phyloP scores from a whole-genome alignment of 2,113 vertebrate species.

The Eubucco bourcierii region DNA sequence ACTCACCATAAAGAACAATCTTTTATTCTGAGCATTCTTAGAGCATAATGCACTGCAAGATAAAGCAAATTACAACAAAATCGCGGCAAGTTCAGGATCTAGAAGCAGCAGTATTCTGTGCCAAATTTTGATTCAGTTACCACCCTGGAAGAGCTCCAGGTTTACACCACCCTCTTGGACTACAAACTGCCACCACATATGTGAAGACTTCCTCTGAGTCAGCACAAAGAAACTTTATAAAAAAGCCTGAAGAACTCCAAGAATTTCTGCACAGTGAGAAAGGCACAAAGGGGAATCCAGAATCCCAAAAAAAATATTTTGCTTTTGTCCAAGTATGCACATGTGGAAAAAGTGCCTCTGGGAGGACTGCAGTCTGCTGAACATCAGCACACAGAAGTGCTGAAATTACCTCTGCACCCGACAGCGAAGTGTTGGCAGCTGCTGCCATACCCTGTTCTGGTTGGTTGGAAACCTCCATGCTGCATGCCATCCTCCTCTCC shows the following conservation, averaged over 20 bases:
- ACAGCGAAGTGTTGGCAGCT: background rate
- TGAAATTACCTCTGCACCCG: background rate
- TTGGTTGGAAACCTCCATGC: background rate
- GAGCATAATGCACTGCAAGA: slow-evolving; percentile 3
- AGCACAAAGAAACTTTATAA: background rate
- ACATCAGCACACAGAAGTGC: background rate
- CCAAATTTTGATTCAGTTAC: slow-evolving; percentile 21
- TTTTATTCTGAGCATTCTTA: slow-evolving; percentile 10
- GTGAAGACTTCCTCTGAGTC: background rate
- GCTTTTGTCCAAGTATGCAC: slow-evolving; percentile 20
- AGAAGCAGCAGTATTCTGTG: background rate
- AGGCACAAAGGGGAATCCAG: background rate
- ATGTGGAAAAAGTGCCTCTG: slow-evolving; percentile 26
- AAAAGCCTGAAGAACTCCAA: slow-evolving; percentile 13
- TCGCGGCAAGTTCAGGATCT: background rate
- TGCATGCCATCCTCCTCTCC: background rate
- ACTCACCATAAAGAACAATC: slow-evolving; percentile 11
- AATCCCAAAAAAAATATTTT: slow-evolving; percentile 38
- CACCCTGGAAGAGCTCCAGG: background rate
- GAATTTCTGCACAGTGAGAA: background rate
- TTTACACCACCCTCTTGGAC: slow-evolving; percentile 22
- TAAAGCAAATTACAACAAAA: slow-evolving; percentile 13
- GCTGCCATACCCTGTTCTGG: background rate
- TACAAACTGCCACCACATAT: background rate
- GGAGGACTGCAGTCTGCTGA: slow-evolving; percentile 2